These are phyloP conservation scores for Atopsyche davidsoni DNA, from an alignment of 1,140 invertebrate species.

Conservation along the genomic window DNA sequence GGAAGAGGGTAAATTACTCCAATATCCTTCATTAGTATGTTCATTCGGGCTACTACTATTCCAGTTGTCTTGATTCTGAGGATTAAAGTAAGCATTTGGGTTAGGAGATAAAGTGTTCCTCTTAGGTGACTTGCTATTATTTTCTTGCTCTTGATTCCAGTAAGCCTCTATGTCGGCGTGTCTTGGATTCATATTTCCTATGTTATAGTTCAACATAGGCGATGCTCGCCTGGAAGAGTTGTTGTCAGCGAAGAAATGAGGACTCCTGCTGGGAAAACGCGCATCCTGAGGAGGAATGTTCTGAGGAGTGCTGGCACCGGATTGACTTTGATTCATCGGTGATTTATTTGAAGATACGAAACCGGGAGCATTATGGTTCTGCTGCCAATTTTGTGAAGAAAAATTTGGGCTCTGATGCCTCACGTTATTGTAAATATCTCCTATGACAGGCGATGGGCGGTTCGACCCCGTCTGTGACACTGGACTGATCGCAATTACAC, in stretches of 20 bases:
- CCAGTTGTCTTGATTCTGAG: slow-evolving; percentile 30
- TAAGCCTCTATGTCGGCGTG: slow-evolving; percentile 45
- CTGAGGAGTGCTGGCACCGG: slow-evolving; percentile 38
- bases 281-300: slow-evolving; percentile 35
- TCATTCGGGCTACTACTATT: slow-evolving; percentile 22
- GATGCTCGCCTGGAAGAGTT: slow-evolving; percentile 42
- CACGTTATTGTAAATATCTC: not conserved
- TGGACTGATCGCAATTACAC: slow-evolving; percentile 17
- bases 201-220: slow-evolving; percentile 46
- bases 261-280: slow-evolving; percentile 37
- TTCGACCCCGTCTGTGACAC: not conserved
- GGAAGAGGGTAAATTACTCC: slow-evolving; percentile 16
- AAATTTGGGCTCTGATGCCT: slow-evolving; percentile 3
- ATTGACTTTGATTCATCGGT: slow-evolving; percentile 19
- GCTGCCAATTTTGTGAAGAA: slow-evolving; percentile 1
- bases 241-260: slow-evolving; percentile 41
- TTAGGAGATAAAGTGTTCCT: slow-evolving; percentile 30
- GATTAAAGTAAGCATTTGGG: slow-evolving; percentile 27
- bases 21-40: slow-evolving; percentile 22
- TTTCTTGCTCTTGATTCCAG: slow-evolving; percentile 39
- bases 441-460: slow-evolving; percentile 9
- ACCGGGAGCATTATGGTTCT: slow-evolving; percentile 8
- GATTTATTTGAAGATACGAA: slow-evolving; percentile 16
- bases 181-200: slow-evolving; percentile 48
- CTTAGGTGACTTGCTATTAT: slow-evolving; percentile 24